Percentiles rank a stretch among this genome's conserved stretches.
These are phyloP conservation scores for Conchocele bisecta DNA, from an alignment of 2,888 invertebrate genomes.

Conservation along the genomic window DNA sequence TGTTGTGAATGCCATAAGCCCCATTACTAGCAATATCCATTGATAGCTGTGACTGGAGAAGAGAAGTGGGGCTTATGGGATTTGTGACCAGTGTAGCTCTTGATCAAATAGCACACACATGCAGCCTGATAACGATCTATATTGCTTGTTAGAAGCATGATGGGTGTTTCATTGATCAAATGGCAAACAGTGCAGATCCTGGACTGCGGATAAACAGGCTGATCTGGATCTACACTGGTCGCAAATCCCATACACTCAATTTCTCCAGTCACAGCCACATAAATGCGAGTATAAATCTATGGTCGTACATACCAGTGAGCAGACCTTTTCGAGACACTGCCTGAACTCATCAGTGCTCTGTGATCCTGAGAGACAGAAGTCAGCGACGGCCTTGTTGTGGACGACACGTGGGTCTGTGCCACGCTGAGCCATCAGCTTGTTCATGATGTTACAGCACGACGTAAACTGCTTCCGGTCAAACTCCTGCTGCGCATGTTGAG, in stretches of 20 bases:
- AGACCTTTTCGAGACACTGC: conserved; percentile 71
- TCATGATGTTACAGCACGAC: conserved; percentile 86
- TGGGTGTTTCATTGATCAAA: no score
- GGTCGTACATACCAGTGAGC: conserved; percentile 64
- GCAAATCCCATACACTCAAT: no score
- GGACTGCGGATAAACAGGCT: no score
- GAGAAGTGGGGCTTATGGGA: no score
- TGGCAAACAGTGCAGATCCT: no score
- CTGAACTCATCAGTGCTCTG: conserved; percentile 89
- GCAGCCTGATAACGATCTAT: no score
- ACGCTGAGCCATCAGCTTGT: conserved; percentile 85
- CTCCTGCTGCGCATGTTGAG: conserved; percentile 86
- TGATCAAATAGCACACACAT: no score
- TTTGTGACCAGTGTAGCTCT: no score
- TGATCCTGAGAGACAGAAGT: conserved; percentile 87
- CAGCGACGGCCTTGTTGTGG: conserved; percentile 93
- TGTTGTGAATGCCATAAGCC: no score
- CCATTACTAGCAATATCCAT: not conserved
- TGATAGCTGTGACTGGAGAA: not conserved
- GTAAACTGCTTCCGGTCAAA: conserved; percentile 87
- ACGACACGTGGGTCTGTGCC: conserved; percentile 88
- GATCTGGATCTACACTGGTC: no score
- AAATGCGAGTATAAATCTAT: not conserved
- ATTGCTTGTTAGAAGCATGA: no score
- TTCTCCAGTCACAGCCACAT: no score